These are phyloP conservation scores for Caenorhabditis becei DNA, from an alignment of 2,888 invertebrate species.

Conservation along the genomic window DNA sequence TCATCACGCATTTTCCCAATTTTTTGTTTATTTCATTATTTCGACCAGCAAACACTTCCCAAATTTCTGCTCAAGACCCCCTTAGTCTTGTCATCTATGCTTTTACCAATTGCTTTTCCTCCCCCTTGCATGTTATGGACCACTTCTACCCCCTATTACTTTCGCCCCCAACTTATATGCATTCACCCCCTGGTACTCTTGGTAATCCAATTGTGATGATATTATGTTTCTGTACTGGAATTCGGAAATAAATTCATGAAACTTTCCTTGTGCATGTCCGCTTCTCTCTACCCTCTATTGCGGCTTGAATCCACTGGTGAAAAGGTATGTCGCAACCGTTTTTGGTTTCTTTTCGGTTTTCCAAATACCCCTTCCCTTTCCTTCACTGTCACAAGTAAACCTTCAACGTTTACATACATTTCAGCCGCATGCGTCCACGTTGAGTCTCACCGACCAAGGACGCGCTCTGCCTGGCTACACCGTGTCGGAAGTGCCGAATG, in stretches of 20 bases:
- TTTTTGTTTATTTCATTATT: slow-evolving; percentile 8
- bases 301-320: too few species aligned
- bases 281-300: slow-evolving; percentile 8
- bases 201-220: slow-evolving; percentile 40
- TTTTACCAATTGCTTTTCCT: slow-evolving; percentile 18
- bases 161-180: slow-evolving; percentile 9
- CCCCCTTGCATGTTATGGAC: slow-evolving; percentile 26
- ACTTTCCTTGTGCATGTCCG: slow-evolving; percentile 13
- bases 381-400: background rate
- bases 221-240: background rate
- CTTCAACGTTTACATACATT: too few species aligned
- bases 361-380: background rate
- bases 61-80: slow-evolving; percentile 11
- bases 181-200: slow-evolving; percentile 14
- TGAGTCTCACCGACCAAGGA: slow-evolving; percentile 52
- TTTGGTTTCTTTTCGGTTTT: background rate
- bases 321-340: background rate
- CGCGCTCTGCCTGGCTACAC: slow-evolving; percentile 78
- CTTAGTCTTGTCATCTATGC: background rate
- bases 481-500: slow-evolving; percentile 79
- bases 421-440: slow-evolving; percentile 25
- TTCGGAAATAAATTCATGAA: slow-evolving; percentile 14
- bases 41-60: slow-evolving; percentile 10
- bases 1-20: slow-evolving; percentile 39
- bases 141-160: slow-evolving; percentile 29